Evolutionary conservation across 2,113 vertebrate species (phyloP), one percentile per base, ranked within the genome.

Genomic region (Pavo muticus): DNA sequence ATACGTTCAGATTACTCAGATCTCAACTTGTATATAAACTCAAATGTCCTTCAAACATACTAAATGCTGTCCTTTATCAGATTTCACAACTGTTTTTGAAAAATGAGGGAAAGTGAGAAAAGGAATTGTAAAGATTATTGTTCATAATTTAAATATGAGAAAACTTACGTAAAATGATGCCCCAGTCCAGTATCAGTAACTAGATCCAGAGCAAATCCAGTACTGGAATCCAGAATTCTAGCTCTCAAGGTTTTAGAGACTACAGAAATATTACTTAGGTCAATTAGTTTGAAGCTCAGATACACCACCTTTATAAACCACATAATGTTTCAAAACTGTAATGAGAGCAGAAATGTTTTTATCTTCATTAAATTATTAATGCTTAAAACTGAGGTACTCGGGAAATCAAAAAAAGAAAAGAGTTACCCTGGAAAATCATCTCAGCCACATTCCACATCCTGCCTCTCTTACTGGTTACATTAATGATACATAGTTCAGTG

Each of bases 331-430:
- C 20, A 85, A 71, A 77, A 48, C 15, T 45, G 35, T 69, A 70
- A 73, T 37, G 27, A 86, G 47, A 59, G 57, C 23, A 87, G 54
- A 94, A 91, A 18, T 48, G 2, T 16, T 91, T 80, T 2, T 75
- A 30, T 69, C 23, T 23, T n/a, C 83, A 56, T 56, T 93, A 61
- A 85, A 95, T 85, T 59, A 84, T 84, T 96, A 91, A 88, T 84
- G 19, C 11, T 71, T 59, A 84, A 70, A 90, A 73, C 27, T 56
- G 44, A 91, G 23, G 56, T 50, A 59, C 35, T 65, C 68, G 72
- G 83, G 71, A 94, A 93, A 78, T 60, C 39, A 72, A 47, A 71
- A 79, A 82, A 89, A 80, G 24, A 54, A 11, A 57, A 57, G 29
- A 39, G 15, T 74, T 94, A 3, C 15, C 11, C 42, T 68, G 10